These are phyloP conservation scores for Drosophila macrothrix DNA, from an alignment of 2,888 invertebrate genomes.

Conservation along the genomic window DNA sequence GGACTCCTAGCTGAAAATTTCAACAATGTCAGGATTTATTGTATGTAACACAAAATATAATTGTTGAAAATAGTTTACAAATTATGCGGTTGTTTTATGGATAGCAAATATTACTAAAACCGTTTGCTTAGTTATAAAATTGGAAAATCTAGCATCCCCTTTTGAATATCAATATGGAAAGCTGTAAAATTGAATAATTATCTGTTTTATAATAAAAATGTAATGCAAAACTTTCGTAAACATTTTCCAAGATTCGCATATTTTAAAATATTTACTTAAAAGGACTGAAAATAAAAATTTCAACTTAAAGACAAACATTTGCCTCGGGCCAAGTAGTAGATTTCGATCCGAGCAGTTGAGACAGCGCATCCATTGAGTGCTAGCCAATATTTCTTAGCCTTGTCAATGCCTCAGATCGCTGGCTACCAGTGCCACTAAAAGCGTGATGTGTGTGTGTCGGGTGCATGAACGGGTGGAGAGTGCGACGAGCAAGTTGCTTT, in stretches of 20 bases:
- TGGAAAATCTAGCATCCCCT: background rate
- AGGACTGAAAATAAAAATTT: background rate
- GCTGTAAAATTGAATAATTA: background rate
- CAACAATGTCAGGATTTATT: background rate
- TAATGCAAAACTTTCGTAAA: background rate
- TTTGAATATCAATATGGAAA: background rate
- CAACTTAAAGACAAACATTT: background rate
- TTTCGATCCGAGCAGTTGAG: conserved; percentile 3
- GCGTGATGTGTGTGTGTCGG: too few species aligned
- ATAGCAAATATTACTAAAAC: background rate
- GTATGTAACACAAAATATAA: background rate
- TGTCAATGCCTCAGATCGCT: conserved; percentile 51
- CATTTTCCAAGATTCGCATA: background rate
- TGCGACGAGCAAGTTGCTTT: conserved; percentile 8
- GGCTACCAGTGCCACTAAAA: conserved; percentile 56
- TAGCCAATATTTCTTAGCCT: conserved; percentile 11
- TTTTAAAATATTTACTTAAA: background rate
- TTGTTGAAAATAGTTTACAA: background rate
- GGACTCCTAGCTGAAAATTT: background rate
- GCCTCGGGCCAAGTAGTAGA: background rate
- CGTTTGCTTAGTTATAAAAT: background rate
- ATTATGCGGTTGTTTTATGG: background rate
- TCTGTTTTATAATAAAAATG: background rate
- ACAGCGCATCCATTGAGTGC: conserved; percentile 2
- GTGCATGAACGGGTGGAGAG: background rate